phyloP scores from a whole-genome alignment of 37 sponge, comb jelly and placozoan species.

The Cliona cf. orientalis region DNA sequence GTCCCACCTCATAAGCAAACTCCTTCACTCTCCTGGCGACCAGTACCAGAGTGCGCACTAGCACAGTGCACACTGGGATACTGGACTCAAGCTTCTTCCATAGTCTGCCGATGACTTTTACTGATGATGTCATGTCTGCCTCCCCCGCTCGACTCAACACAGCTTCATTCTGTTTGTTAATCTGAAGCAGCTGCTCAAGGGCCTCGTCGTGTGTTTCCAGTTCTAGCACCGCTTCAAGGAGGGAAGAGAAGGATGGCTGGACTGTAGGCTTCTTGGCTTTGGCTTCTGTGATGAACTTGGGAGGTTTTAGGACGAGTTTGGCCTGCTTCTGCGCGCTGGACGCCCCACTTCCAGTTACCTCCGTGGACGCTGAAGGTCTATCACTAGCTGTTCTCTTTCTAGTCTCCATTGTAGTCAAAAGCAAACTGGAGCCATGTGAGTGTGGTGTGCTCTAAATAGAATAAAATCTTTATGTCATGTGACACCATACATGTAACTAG shows the following conservation, averaged over 20 bases:
- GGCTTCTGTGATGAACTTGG: slow-evolving; percentile 15
- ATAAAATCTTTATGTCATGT: background rate
- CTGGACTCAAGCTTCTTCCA: slow-evolving; percentile 6
- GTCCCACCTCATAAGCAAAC: background rate
- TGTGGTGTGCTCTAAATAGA: slow-evolving; percentile 43
- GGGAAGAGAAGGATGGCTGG: background rate
- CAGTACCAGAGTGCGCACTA: slow-evolving; percentile 1
- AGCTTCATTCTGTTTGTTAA: background rate
- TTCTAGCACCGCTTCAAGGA: slow-evolving; percentile 29
- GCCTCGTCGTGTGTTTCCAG: slow-evolving; percentile 46
- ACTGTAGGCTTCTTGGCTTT: background rate
- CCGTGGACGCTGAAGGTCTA: background rate
- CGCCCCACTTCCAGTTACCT: background rate
- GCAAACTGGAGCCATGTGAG: slow-evolving; percentile 7
- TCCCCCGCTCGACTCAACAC: background rate
- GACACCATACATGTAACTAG: background rate
- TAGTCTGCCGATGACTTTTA: slow-evolving; percentile 10
- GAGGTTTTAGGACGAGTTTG: slow-evolving; percentile 48
- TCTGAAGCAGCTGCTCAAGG: slow-evolving; percentile 37
- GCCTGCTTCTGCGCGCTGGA: background rate
- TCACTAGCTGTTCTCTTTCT: slow-evolving; percentile 1
- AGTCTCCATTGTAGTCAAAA: background rate
- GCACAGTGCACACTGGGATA: slow-evolving; percentile 23
- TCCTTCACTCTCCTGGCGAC: background rate
- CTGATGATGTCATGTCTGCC: background rate